Evolutionary conservation across 2,113 vertebrate genomes (phyloP).

Genomic region (rabbit (Oryctolagus cuniculus)): mOryCun1.1 NC_091433.1:142546501-142547000

Average conservation of each 20-base stretch:
- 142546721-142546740: background rate
- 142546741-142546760: background rate
- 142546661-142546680: background rate
- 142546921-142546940: background rate
- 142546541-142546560: background rate
- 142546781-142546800: background rate
- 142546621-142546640: background rate
- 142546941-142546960: background rate
- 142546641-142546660: background rate
- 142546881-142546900: background rate
- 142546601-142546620: background rate
- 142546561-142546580: background rate
- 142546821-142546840: background rate
- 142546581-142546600: background rate
- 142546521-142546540: background rate
- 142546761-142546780: background rate
- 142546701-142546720: constrained; percentile 7
- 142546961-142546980: background rate
- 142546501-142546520: background rate
- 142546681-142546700: background rate
- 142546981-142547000: background rate
- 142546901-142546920: background rate
- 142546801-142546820: background rate
- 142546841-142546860: background rate
- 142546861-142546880: constrained; percentile 6